Conservation (phyloP, 1,140 invertebrate species). For the Scaptomyza graminum region DNA sequence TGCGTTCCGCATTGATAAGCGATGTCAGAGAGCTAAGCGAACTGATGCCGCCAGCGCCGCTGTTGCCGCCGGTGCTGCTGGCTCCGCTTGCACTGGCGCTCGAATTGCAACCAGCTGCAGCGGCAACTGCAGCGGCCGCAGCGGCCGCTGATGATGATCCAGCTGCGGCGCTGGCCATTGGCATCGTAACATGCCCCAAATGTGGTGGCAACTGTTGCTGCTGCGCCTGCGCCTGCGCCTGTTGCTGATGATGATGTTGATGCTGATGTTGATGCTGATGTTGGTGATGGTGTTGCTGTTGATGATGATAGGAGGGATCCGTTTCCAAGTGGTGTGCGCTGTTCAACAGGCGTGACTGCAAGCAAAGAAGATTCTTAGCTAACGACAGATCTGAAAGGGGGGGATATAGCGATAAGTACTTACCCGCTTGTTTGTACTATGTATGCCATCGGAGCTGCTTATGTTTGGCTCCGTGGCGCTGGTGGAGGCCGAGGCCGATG, state of each 20-base stretch:
- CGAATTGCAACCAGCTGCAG: constrained; percentile 31
- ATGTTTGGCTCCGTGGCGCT: constrained; percentile 77
- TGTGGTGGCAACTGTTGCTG: constrained; percentile 45
- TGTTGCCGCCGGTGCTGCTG: constrained; percentile 13
- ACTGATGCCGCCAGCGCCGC: constrained; percentile 56
- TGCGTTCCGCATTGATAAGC: constrained; percentile 82
- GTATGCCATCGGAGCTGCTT: constrained; percentile 81
- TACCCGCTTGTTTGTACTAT: constrained; percentile 84
- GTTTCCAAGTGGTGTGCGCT: constrained; percentile 80
- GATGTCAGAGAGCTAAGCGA: constrained; percentile 81
- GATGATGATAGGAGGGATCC: constrained; percentile 82
- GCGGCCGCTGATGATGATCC: constrained; percentile 38
- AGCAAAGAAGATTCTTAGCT: no score
- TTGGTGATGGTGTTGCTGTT: constrained; percentile 68
- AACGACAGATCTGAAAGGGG: no score
- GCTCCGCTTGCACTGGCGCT: constrained; percentile 15
- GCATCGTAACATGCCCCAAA: constrained; percentile 41
- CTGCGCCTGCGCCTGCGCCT: constrained; percentile 53
- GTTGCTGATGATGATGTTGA: constrained; percentile 40
- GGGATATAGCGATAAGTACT: constrained; percentile 10
- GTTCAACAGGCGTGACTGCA: constrained; percentile 72
- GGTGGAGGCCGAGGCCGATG: constrained; percentile 70
- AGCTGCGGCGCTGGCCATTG: constrained; percentile 40
- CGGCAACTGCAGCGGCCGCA: constrained; percentile 23
- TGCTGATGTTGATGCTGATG: constrained; percentile 56